These are phyloP conservation scores for Trissonchulus sp. DNA, from an alignment of 2,888 invertebrate species.

Conservation along the genomic window DNA sequence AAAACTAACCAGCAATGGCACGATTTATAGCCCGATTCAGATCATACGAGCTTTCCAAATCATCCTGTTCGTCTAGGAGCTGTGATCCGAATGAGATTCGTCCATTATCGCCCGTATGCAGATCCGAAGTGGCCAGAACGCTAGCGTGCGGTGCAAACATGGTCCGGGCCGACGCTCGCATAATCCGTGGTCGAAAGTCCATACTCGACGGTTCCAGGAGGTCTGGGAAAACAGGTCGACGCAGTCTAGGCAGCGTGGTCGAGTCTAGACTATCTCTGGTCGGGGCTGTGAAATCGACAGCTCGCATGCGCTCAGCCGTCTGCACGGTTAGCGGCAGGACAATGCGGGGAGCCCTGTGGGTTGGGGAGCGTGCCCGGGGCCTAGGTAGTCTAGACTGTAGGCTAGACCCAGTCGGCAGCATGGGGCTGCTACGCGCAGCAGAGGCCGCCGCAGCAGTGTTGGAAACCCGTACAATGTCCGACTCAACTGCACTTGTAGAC, in stretches of 20 bases:
- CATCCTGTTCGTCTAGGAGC: slow-evolving; percentile 21
- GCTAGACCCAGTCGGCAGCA: not conserved
- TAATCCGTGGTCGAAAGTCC: too few relatives aligned
- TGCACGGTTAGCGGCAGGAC: not conserved
- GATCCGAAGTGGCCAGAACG: not conserved
- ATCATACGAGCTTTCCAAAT: slow-evolving; percentile 37
- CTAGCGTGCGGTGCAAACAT: not conserved
- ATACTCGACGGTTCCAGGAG: not conserved
- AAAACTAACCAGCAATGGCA: slow-evolving; percentile 50
- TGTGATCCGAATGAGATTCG: not conserved
- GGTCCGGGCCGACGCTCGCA: not conserved
- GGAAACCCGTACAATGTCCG: not conserved
- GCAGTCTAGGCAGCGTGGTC: not conserved
- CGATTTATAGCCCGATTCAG: slow-evolving; percentile 52
- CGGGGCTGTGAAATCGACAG: not conserved
- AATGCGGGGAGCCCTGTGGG: not conserved
- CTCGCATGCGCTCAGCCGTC: not conserved
- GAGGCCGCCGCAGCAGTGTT: not conserved
- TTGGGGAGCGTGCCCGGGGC: not conserved
- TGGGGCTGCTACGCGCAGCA: not conserved
- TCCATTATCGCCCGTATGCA: not conserved
- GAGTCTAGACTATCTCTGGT: too few relatives aligned
- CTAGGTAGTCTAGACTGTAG: too few relatives aligned
- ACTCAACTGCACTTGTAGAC: too few relatives aligned
- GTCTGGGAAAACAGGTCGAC: not conserved